These are phyloP conservation scores for Drosophila setifemur DNA, from an alignment of 1,140 invertebrate genomes.

Conservation along the genomic window DNA sequence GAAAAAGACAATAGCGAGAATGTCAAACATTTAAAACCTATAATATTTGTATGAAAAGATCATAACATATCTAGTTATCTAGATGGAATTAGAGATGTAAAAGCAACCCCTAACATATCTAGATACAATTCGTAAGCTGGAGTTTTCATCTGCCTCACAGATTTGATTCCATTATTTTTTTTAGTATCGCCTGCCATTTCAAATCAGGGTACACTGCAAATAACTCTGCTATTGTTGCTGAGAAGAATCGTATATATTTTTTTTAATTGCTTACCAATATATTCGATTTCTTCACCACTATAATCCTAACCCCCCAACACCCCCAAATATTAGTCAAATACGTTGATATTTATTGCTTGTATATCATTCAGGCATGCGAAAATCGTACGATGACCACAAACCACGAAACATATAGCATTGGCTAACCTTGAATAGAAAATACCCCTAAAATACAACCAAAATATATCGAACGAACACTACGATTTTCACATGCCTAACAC, in stretches of 20 bases:
- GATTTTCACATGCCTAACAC: slow-evolving; percentile 53
- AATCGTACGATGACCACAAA: slow-evolving; percentile 49
- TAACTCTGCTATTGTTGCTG: not conserved
- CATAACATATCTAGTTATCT: not conserved
- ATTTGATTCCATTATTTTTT: too few species aligned
- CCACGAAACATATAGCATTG: not conserved
- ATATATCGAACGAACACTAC: slow-evolving; percentile 38
- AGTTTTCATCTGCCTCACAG: too few species aligned
- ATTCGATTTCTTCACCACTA: slow-evolving; percentile 20
- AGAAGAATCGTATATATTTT: slow-evolving; percentile 42
- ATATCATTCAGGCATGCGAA: slow-evolving; percentile 32
- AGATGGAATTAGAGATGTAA: too few species aligned
- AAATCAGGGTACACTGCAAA: slow-evolving; percentile 32
- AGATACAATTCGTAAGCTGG: too few species aligned
- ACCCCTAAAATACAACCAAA: not conserved
- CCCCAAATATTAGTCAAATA: too few species aligned
- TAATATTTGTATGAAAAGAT: not conserved
- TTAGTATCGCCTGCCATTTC: too few species aligned
- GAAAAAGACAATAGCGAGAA: slow-evolving; percentile 18
- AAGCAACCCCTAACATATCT: too few species aligned
- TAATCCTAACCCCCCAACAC: too few species aligned
- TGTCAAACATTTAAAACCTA: slow-evolving; percentile 24
- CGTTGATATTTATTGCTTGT: not conserved
- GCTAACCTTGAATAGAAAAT: not conserved
- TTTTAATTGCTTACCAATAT: slow-evolving; percentile 28